phyloP scores from a whole-genome alignment of 2,113 vertebrate genomes.

The Ascaphus truei region DNA sequence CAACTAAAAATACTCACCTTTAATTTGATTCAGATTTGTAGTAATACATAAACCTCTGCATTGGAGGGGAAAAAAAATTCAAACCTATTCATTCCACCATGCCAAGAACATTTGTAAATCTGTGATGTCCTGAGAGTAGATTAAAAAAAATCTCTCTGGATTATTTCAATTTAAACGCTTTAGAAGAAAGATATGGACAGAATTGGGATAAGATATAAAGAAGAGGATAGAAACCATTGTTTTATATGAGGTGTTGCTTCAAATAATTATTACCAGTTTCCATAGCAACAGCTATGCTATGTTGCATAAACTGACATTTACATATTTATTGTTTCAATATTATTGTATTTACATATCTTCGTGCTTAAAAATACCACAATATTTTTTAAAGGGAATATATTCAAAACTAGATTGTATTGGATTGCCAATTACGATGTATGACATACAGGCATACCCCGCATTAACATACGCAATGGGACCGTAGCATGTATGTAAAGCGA shows the following conservation, averaged over 20 bases:
- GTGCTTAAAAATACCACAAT: neutral
- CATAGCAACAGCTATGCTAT: neutral
- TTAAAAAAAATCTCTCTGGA: slow-evolving; percentile 1
- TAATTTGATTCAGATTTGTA: neutral
- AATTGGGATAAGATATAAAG: neutral
- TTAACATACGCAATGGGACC: no score
- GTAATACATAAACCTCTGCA: neutral
- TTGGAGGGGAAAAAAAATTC: no score
- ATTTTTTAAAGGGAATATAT: no score
- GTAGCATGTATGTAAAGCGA: no score
- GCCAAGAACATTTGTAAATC: neutral
- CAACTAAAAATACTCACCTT: neutral
- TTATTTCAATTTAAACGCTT: neutral
- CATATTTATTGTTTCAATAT: neutral
- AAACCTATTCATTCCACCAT: neutral
- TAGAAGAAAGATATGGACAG: neutral
- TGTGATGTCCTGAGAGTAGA: neutral
- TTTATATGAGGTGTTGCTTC: neutral
- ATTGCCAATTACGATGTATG: no score
- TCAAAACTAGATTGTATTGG: no score
- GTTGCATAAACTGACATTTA: neutral
- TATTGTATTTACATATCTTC: neutral
- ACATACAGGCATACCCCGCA: no score
- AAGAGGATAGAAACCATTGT: neutral
- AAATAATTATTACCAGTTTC: neutral